Base-by-base conservation (phyloP, 2,113 vertebrate species). In the Tringa solitaria region DNA sequence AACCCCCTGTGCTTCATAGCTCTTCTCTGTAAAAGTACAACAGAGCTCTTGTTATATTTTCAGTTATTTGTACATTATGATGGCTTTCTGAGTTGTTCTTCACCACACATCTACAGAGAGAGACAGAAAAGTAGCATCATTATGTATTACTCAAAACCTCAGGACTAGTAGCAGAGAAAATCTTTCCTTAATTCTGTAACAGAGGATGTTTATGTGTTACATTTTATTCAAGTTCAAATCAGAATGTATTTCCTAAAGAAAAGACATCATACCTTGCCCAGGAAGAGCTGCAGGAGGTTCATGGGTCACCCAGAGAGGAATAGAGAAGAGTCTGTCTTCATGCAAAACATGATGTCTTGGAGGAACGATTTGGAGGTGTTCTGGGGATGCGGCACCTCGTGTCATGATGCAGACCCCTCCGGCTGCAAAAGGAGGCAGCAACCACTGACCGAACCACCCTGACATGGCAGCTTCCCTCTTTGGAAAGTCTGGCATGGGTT, bases 371-470 rank as follows among this genome's bases (percentile, higher is more conserved):
- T 65, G 37, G 28, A 59, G 14, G 11, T 68, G 27, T 65, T 46
- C 39, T 37, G n/a, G 46, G 16, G 39, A 50, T 54, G 63, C 22
- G 72, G 22, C 37, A 65, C 50, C 14, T 41, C 24, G 5, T 15
- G 30, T 67, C 32, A 9, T 54, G 59, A 77, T 30, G 26, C n/a
- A 50, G 41, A 56, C 14, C 33, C 12, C 65, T 65, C 64, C 11
- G 5, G 39, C 57, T 65, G 51, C n/a, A 70, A 64, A 72, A 67
- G 69, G 26, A 81, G 63, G 69, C 50, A 81, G 46, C n/a, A 46
- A 7, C n/a, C 51, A 24, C 64, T 0, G 1, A 23, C 26, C 0
- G 0, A 81, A 69, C 28, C 37, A 27, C 26, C 16, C 8, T 48
- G 65, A 73, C 14, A 7, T 20, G 28, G 33, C 37, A 84, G 24